Conservation (phyloP, 2,797 vertebrate genomes). For the Cynodonichthys magdalenae region DNA sequence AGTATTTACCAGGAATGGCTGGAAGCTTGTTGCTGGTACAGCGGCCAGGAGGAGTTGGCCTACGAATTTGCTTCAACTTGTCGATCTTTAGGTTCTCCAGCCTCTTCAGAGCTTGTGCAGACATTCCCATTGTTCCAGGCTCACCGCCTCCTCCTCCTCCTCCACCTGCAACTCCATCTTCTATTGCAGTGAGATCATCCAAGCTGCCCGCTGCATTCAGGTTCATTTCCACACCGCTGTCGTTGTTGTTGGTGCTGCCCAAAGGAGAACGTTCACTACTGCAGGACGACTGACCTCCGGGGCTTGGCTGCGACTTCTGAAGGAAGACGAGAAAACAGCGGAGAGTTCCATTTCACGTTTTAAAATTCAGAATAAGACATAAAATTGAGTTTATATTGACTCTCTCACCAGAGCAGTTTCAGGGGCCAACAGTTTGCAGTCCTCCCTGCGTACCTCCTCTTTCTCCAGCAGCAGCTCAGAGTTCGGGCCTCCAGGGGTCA, state of each 20-base stretch:
- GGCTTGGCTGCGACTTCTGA: conserved; percentile 95
- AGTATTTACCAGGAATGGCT: conserved; percentile 83
- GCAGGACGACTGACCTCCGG: conserved; percentile 93
- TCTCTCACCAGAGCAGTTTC: conserved; percentile 86
- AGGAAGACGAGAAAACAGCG: background rate
- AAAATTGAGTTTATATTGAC: background rate
- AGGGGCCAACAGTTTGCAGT: conserved; percentile 88
- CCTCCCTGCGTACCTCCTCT: conserved; percentile 87
- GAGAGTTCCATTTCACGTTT: background rate
- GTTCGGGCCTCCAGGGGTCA: conserved; percentile 75
- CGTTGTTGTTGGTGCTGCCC: conserved; percentile 95
- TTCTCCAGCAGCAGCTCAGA: conserved; percentile 89
- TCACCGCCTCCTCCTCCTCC: conserved; percentile 66
- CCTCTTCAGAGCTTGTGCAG: conserved; percentile 89
- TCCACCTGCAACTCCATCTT: conserved; percentile 86
- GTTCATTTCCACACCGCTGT: conserved; percentile 97
- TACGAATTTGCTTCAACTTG: conserved; percentile 91
- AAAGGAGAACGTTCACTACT: conserved; percentile 95
- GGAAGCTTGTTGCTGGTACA: conserved; percentile 86
- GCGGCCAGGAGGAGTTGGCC: conserved; percentile 80
- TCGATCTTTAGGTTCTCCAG: conserved; percentile 96
- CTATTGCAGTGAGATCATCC: conserved; percentile 92
- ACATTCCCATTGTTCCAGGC: conserved; percentile 86
- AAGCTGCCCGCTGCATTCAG: conserved; percentile 92
- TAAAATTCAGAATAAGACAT: background rate